Base-by-base conservation (phyloP, 2,888 invertebrate genomes). In the Darwinula stevensoni region DNA sequence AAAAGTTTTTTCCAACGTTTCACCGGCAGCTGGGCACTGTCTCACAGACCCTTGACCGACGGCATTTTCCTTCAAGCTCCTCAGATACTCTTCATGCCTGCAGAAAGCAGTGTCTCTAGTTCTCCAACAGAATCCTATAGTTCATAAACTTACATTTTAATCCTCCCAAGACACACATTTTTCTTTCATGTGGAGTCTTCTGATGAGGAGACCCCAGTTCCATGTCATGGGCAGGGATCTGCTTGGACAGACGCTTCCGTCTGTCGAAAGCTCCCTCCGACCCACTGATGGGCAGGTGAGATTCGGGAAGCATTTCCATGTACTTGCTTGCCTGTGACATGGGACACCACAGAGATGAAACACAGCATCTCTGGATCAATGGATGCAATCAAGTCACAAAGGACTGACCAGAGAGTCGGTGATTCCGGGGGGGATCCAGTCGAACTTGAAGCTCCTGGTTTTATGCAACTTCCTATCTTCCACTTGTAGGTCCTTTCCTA, bases 221-320 rank as follows among this genome's bases (percentile, higher is more conserved):
- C 30, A 76, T 63, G 46, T 78, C 78, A 45, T 78, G 76, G 2
- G 71, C 61, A 9, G 78, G 78, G 34, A 80, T 60, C 53, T 82
- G 80, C 37, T 71, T 71, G 43, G 76, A 70, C 4, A 82, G 57
- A 42, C 75, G 67, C 35, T 73, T 70, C 40, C 72, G 70, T 13
- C 82, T 59, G 39, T 65, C 61, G 31, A 63, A 61, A 1, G 78
- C 78, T 17, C 76, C 80, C 37, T 61, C 62, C 27, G 74, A 70
- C 1, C 78, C 78, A 31, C 65, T 66, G 27, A 80, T 67, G 2
- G 80, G 80, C 30, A 76, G 62, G 40, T 56, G 55, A 1, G 52
- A 50, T 26, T 43, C 39, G 5, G 60, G 59, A 29, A 61, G 45
- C 34, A 52, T 49, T 36, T 52, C 50, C 56, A 61, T 57, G 43